Percentiles rank a stretch among this genome's conserved stretches.
phyloP scores from a whole-genome alignment of 37 sponge, comb jelly and placozoan genomes.

The Bolinopsis microptera region DNA sequence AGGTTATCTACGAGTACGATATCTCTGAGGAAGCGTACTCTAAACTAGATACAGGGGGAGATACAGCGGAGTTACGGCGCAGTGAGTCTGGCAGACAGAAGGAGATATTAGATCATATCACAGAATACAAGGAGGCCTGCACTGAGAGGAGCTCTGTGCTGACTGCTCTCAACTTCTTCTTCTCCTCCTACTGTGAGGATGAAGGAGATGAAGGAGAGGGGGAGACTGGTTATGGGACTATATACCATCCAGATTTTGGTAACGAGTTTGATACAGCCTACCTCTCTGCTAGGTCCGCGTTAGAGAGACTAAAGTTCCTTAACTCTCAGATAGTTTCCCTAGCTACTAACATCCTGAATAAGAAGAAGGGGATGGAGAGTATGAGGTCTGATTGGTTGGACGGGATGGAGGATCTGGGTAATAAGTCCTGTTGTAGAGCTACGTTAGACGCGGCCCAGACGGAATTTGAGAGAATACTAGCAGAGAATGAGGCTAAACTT shows the following conservation, averaged over 20 bases:
- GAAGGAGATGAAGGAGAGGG: background rate
- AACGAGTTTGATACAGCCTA: conserved; percentile 28
- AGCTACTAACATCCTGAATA: conserved; percentile 15
- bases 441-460: background rate
- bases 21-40: conserved; percentile 30
- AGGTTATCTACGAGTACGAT: conserved; percentile 31
- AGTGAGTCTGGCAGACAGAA: background rate
- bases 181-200: conserved; percentile 39
- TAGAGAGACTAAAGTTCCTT: conserved; percentile 20
- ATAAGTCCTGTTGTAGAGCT: conserved; percentile 12
- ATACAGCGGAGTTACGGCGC: background rate
- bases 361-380: background rate
- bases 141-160: conserved; percentile 9
- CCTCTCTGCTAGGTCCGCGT: background rate
- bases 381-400: background rate
- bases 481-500: background rate
- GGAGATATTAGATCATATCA: background rate
- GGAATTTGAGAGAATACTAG: conserved; percentile 1
- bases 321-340: conserved; percentile 37
- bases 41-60: background rate
- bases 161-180: conserved; percentile 41
- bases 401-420: background rate
- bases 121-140: conserved; percentile 37
- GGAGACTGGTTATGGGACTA: background rate
- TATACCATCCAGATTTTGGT: conserved; percentile 37